Conservation (phyloP, 2,797 vertebrate genomes). For the Buceros bicornis region DNA sequence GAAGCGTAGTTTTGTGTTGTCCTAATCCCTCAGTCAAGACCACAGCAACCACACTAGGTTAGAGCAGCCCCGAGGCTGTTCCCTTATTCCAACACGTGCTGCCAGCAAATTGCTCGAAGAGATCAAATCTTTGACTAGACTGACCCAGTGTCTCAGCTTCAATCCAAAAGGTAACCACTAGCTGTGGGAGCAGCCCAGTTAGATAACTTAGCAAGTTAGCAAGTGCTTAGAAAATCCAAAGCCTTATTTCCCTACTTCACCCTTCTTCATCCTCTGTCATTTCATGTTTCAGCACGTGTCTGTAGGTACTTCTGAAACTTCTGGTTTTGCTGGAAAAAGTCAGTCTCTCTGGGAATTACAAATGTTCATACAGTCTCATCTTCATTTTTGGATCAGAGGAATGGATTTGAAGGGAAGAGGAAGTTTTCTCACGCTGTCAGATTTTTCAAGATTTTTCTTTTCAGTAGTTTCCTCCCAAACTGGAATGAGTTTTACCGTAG, state of each 20-base stretch:
- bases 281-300: background rate
- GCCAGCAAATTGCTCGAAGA: background rate
- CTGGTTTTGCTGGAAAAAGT: constrained; percentile 8
- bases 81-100: background rate
- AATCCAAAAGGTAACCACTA: background rate
- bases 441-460: background rate
- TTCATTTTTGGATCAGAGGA: background rate
- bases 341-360: background rate
- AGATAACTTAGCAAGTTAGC: background rate
- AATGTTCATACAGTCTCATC: background rate
- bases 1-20: background rate
- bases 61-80: background rate
- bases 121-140: background rate
- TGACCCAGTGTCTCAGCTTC: background rate
- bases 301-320: background rate
- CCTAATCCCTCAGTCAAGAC: constrained; percentile 24
- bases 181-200: background rate
- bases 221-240: background rate
- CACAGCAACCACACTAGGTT: background rate
- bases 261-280: background rate
- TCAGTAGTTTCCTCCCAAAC: background rate
- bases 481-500: background rate
- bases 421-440: background rate
- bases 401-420: background rate
- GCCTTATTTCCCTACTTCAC: background rate